phyloP scores from a whole-genome alignment of 2,797 vertebrate genomes.

The Iguana delicatissima region DNA sequence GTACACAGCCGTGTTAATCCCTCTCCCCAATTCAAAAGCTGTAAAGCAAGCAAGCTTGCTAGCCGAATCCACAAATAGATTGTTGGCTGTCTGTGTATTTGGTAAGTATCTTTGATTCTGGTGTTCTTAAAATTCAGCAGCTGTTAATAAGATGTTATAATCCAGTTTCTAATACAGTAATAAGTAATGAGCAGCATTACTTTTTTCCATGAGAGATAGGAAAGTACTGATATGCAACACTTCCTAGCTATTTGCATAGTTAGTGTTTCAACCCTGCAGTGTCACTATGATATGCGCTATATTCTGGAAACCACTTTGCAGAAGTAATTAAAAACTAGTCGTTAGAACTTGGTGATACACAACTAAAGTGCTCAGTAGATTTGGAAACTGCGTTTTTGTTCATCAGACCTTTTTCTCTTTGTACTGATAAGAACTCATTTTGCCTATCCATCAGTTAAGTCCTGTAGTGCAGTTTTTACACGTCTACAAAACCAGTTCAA shows the following conservation, averaged over 20 bases:
- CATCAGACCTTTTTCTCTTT: too few species aligned
- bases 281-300: constrained; percentile 31
- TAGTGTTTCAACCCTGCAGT: constrained; percentile 21
- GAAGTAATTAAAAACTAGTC: neutral
- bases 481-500: neutral
- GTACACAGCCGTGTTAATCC: constrained; percentile 51
- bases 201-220: constrained; percentile 33
- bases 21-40: constrained; percentile 44
- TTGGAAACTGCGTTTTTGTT: constrained; percentile 18
- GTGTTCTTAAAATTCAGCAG: constrained; percentile 64
- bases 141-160: constrained; percentile 60
- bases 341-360: neutral
- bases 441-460: neutral
- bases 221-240: constrained; percentile 9
- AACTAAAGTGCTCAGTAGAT: neutral
- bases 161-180: constrained; percentile 47
- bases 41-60: constrained; percentile 46
- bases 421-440: neutral
- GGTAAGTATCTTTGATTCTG: constrained; percentile 65
- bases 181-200: neutral
- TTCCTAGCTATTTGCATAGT: neutral
- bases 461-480: neutral
- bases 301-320: constrained; percentile 46
- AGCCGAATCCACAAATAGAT: constrained; percentile 62
- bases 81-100: constrained; percentile 50